Conservation (phyloP, 53 echinoderm and acorn worm species). For the Henricia sp. region DNA sequence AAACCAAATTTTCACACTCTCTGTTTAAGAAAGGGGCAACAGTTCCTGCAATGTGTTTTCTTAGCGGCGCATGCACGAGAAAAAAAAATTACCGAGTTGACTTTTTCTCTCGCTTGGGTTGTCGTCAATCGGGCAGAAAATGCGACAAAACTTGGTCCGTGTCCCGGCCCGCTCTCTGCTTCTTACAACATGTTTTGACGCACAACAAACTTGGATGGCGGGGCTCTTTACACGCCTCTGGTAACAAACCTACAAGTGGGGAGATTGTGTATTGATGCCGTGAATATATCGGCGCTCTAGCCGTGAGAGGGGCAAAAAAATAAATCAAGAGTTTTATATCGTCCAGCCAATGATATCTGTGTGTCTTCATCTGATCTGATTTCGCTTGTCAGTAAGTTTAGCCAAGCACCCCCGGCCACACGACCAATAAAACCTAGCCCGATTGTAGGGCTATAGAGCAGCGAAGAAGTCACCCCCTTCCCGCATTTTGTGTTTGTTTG, state of each 20-base stretch:
- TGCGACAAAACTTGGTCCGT: conserved; percentile 54
- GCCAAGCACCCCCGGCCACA: conserved; percentile 23
- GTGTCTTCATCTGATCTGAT: conserved; percentile 44
- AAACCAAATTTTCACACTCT: too few relatives aligned
- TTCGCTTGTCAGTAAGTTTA: conserved; percentile 31
- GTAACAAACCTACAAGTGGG: conserved; percentile 34
- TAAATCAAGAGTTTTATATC: conserved; percentile 5
- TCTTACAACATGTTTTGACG: conserved; percentile 61
- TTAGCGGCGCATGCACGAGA: background rate
- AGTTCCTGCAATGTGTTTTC: too few relatives aligned
- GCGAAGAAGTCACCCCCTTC: conserved; percentile 18
- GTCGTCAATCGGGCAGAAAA: conserved; percentile 50
- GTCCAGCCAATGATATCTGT: background rate
- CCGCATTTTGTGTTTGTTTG: conserved; percentile 44
- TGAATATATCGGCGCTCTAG: conserved; percentile 13
- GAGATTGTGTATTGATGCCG: conserved; percentile 30
- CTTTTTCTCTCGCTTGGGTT: conserved; percentile 36
- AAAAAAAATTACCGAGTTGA: conserved; percentile 8
- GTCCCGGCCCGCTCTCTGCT: conserved; percentile 48
- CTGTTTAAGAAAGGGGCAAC: too few relatives aligned
- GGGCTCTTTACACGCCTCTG: conserved; percentile 39
- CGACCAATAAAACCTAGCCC: conserved; percentile 41
- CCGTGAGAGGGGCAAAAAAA: background rate
- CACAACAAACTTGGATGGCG: conserved; percentile 49
- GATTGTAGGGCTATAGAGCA: conserved; percentile 25